Evolutionary conservation across 2,797 vertebrate genomes (phyloP), one percentile per base, ranked within the genome.

Genomic region (Alectoris magna): DNA sequence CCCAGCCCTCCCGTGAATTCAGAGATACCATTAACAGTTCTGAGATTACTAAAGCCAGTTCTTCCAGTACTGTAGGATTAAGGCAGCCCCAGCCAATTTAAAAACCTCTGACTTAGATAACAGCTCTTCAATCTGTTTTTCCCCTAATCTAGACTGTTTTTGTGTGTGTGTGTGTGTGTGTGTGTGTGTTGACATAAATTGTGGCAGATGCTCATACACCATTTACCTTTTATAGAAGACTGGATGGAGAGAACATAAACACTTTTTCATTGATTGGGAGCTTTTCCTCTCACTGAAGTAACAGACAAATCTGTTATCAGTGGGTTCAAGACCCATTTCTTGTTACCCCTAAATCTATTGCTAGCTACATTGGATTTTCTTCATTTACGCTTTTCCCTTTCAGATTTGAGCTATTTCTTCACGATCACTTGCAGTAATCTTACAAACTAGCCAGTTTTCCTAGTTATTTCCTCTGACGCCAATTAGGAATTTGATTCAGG

Each of bases 31-130:
- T 39, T 59, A 87, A 51, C 19, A 59, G 51, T 63, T 55, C 75
- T n/a, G 64, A 78, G 78, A 82, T 88, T 58, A 41, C 67, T 26
- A 12, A 70, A 46, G 29, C 41, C 59, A 58, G 49, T 62, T 77
- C 53, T 75, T 62, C 84, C 49, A 66, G 74, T 38, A 58, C 49
- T 29, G 34, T 36, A 88, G 74, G 87, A 92, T 95, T 72, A 88
- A 93, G 56, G 58, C 63, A 84, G 41, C 17, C 31, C 9, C 74
- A 78, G 78, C 22, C 85, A 81, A 62, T 84, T 77, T 14, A 38
- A 86, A 78, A 72, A 22, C 63, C 44, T 81, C 84, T n/a, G 12
- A 64, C 0, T 88, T 78, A 84, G 11, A 23, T 24, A 72, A 75
- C 41, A 27, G 26, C 84, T 58, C 31, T 53, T 78, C 69, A 82